Evolutionary conservation across 1,140 invertebrate species (phyloP), one percentile per base, ranked within the genome.

Genomic region (Xylocopa sonorina): DNA sequence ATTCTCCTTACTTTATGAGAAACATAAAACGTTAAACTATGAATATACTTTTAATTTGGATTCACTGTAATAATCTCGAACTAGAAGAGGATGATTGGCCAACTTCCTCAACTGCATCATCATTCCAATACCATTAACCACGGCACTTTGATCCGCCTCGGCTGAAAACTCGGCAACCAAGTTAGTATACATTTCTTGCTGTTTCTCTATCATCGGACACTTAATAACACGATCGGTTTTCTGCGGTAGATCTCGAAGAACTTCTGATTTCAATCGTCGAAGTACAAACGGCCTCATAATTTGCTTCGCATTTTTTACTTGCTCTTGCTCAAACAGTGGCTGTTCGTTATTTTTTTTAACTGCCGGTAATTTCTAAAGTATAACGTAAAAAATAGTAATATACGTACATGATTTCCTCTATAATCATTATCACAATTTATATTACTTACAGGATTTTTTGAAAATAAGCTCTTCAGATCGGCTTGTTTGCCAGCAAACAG

Each of bases 261-360:
- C 98, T 85, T 98, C 95, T 34, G 93, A 90, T 91, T 99, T 99
- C 6, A 99, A 93, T 76, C 98, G 93, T n/a, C 98, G 93, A 34
- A 99, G 93, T 12, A 99, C 95, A 92, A 99, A 99, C 0, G 98
- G 98, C 89, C 97, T 97, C 97, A 99, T 98, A 80, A 99, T 99
- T 76, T 96, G 93, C 89, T 99, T 99, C 0, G 98, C 98, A 89
- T 99, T 97, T 66, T 95, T 95, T 27, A 99, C 96, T 92, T 98
- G 96, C 74, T 97, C 96, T 87, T 95, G 95, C 89, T 98, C 98
- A 92, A 98, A 99, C 21, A 95, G 91, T n/a, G 96, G 95, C 34
- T 95, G 91, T 46, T 95, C 94, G 18, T 95, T 94, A 38, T 90
- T 87, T 62, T 93, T 89, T 32, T 93, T 93, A 80, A 93, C 92